Percentiles rank a stretch among this genome's conserved stretches.
Evolutionary conservation across 2,888 invertebrate species (phyloP).

Genomic region (Diarsia rubi): DNA sequence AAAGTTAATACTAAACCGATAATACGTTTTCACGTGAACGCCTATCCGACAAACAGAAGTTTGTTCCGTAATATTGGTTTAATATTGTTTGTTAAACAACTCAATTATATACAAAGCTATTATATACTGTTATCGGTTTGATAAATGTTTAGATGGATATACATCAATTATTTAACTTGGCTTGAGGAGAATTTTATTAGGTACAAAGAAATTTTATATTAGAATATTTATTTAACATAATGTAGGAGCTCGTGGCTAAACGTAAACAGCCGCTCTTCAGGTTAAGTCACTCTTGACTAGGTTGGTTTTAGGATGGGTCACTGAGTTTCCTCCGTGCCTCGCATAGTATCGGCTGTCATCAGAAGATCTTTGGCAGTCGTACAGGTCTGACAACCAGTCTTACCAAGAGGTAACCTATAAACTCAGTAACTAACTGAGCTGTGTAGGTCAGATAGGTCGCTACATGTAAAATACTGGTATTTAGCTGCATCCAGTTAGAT

Average conservation of each 20-base stretch:
- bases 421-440: neutral
- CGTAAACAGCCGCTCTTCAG: neutral
- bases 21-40: slow-evolving; percentile 23
- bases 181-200: neutral
- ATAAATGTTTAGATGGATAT: neutral
- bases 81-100: slow-evolving; percentile 29
- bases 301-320: neutral
- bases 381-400: neutral
- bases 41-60: slow-evolving; percentile 26
- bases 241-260: neutral
- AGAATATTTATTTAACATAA: neutral
- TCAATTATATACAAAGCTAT: slow-evolving; percentile 3
- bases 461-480: too few species aligned
- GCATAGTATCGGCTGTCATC: too few species aligned
- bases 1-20: slow-evolving; percentile 20
- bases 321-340: too few species aligned
- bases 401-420: neutral
- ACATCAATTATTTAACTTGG: neutral
- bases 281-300: neutral
- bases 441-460: neutral
- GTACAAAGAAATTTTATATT: neutral
- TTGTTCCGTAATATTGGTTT: slow-evolving; percentile 24
- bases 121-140: neutral
- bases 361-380: too few species aligned
- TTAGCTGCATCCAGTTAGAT: too few species aligned